Evolutionary conservation across 2,888 invertebrate species (phyloP).

Genomic region (Eueremaeus valkanovi): DNA sequence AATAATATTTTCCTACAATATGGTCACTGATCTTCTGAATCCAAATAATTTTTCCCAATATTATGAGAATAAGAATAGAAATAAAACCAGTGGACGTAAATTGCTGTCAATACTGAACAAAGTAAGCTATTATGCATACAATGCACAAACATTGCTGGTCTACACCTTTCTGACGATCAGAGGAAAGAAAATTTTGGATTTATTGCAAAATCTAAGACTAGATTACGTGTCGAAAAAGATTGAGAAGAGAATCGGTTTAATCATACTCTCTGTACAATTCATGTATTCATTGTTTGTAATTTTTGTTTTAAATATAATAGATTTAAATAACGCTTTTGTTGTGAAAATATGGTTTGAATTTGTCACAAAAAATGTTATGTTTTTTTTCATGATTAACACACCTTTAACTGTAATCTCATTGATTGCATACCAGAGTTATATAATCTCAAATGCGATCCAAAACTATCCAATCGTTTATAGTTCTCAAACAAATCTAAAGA

Average conservation of each 20-base stretch:
- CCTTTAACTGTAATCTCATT: not conserved
- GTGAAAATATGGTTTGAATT: too few relatives aligned
- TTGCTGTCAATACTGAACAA: not conserved
- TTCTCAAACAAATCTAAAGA: not conserved
- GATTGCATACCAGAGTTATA: not conserved
- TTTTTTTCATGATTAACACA: not conserved
- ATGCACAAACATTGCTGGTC: not conserved
- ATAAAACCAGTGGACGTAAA: not conserved
- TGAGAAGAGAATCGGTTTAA: not conserved
- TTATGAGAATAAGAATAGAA: not conserved
- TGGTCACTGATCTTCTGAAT: too few relatives aligned
- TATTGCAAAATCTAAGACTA: not conserved
- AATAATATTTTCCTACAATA: too few relatives aligned
- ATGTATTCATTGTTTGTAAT: not conserved
- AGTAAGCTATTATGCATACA: not conserved
- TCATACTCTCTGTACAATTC: not conserved
- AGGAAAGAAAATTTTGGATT: not conserved
- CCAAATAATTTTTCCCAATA: too few relatives aligned
- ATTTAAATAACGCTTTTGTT: too few relatives aligned
- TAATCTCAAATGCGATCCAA: not conserved
- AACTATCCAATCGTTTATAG: not conserved
- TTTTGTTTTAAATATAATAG: too few relatives aligned
- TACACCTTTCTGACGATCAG: not conserved
- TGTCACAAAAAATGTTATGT: not conserved
- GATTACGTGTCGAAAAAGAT: not conserved